Conservation (phyloP, 2,113 vertebrate species). For the Ameiurus melas region DNA sequence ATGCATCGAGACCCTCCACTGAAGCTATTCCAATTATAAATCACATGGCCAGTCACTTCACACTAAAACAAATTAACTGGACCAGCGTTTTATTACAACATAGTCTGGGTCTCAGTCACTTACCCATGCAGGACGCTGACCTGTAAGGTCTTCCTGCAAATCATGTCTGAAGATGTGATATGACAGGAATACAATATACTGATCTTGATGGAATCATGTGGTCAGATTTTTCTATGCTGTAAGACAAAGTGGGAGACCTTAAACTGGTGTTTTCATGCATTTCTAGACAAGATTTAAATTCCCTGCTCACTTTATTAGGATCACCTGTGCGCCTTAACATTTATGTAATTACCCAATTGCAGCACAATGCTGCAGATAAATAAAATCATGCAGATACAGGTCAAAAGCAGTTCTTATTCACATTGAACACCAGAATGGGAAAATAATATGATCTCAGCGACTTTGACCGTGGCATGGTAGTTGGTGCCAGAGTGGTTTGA, state of each 20-base stretch:
- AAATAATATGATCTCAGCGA: background rate
- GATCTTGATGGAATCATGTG: background rate
- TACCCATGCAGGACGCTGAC: background rate
- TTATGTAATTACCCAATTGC: background rate
- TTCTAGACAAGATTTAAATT: background rate
- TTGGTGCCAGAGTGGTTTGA: no score
- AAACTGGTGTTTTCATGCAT: no score
- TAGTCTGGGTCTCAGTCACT: background rate
- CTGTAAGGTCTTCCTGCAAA: background rate
- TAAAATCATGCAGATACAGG: background rate
- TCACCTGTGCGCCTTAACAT: background rate
- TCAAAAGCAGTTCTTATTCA: background rate
- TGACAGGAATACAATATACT: background rate
- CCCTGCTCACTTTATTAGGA: background rate
- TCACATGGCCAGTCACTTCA: constrained; percentile 24
- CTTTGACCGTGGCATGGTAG: background rate
- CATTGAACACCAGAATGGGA: no score
- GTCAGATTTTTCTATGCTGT: background rate
- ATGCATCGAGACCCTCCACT: constrained; percentile 14
- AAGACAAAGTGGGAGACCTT: no score
- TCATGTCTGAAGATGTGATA: background rate
- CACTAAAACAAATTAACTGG: background rate
- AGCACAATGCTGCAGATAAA: background rate
- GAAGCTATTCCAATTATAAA: constrained; percentile 34
- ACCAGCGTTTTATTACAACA: constrained; percentile 7